A percentile compares a stretch with the other conserved stretches of the same genome.
These are phyloP conservation scores for Masnerella sp. DNA, from an alignment of 2,888 invertebrate species.

Conservation along the genomic window DNA sequence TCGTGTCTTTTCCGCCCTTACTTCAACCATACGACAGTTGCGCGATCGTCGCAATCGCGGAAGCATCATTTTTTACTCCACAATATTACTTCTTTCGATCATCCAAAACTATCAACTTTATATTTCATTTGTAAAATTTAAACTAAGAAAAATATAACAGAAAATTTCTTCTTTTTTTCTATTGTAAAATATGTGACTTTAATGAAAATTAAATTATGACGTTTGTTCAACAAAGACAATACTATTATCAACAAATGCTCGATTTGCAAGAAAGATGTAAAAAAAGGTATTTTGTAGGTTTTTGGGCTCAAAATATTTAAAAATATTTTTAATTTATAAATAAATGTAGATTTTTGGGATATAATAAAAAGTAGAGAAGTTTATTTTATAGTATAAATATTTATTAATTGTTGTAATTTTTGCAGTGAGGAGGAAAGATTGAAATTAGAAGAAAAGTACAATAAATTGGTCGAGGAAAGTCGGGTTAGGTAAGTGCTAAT, in stretches of 20 bases:
- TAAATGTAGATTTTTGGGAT: background rate
- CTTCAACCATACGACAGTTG: conserved; percentile 40
- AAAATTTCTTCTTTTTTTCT: too few relatives aligned
- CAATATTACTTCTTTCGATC: background rate
- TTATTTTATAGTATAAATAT: too few relatives aligned
- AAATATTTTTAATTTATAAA: background rate
- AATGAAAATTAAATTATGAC: conserved; percentile 45
- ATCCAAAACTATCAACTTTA: background rate
- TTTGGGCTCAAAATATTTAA: background rate
- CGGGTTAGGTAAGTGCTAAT: conserved; percentile 66
- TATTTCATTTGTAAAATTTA: background rate
- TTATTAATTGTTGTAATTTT: too few relatives aligned
- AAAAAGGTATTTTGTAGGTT: conserved; percentile 69
- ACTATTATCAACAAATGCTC: conserved; percentile 73
- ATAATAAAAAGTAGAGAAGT: background rate
- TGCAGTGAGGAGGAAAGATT: conserved; percentile 74
- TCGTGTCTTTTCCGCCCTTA: conserved; percentile 31
- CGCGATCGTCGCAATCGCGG: conserved; percentile 21
- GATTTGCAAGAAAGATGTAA: conserved; percentile 73
- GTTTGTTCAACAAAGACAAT: conserved; percentile 66
- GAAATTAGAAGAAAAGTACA: conserved; percentile 72
- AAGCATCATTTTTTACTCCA: conserved; percentile 19
- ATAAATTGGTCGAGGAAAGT: conserved; percentile 70
- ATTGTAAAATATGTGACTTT: too few relatives aligned
- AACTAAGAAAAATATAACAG: too few relatives aligned